phyloP scores from a whole-genome alignment of 2,888 invertebrate species.

The Melikaiella ostensackeni region DNA sequence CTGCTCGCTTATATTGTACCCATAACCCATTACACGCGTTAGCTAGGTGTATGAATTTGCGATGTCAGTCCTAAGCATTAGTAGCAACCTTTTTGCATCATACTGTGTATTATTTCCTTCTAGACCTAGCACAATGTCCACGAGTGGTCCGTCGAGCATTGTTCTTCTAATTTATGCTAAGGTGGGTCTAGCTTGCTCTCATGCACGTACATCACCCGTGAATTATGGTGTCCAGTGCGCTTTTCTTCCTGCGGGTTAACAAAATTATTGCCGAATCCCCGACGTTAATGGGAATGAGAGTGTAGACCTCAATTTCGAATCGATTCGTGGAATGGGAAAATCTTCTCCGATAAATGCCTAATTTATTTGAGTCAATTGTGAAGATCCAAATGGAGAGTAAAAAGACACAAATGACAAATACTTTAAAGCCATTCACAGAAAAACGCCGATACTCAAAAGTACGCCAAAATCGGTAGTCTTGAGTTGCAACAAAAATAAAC shows the following conservation, averaged over 20 bases:
- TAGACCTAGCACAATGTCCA: constrained; percentile 47
- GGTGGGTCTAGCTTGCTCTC: constrained; percentile 58
- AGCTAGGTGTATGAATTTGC: constrained; percentile 61
- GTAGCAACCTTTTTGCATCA: constrained; percentile 36
- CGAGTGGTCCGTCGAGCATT: constrained; percentile 62
- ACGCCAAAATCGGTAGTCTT: no score
- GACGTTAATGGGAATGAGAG: constrained; percentile 46
- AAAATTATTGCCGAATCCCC: constrained; percentile 73
- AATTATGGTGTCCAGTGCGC: constrained; percentile 72
- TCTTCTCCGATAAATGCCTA: not conserved
- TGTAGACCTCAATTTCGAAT: constrained; percentile 9
- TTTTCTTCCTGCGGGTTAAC: constrained; percentile 70
- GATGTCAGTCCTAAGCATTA: constrained; percentile 49
- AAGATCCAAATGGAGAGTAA: not conserved
- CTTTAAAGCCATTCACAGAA: no score
- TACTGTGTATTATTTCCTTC: constrained; percentile 44
- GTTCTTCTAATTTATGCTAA: constrained; percentile 74
- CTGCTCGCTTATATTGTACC: constrained; percentile 53
- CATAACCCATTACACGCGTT: constrained; percentile 52
- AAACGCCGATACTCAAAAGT: no score
- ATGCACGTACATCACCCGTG: constrained; percentile 66
- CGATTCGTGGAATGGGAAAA: constrained; percentile 4
- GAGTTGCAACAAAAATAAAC: no score
- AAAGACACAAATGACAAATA: no score
- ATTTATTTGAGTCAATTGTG: not conserved